phyloP scores from a whole-genome alignment of 2,888 invertebrate genomes.

The Hemithea aestivaria region DNA sequence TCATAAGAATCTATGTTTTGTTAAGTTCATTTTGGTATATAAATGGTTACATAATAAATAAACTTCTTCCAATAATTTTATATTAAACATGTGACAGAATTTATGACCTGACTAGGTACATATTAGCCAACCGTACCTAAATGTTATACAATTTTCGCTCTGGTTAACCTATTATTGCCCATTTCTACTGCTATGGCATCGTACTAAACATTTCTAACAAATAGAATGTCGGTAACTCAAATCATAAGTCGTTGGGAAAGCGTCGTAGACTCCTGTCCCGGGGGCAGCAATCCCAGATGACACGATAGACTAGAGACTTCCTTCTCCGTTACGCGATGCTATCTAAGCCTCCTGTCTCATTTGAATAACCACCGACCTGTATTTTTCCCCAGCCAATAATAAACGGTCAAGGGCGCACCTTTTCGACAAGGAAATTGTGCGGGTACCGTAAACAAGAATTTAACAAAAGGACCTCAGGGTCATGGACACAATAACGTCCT shows the following conservation, averaged over 20 bases:
- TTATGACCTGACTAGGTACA: too few species aligned
- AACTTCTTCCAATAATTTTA: too few species aligned
- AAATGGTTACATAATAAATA: too few species aligned
- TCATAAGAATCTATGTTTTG: too few species aligned
- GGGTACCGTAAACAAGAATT: too few species aligned
- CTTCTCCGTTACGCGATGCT: constrained; percentile 68
- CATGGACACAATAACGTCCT: constrained; percentile 2
- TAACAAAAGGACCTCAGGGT: too few species aligned
- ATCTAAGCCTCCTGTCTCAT: constrained; percentile 61
- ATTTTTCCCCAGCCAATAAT: constrained; percentile 47
- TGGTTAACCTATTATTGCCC: background rate
- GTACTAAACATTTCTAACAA: too few species aligned
- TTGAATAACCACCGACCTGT: constrained; percentile 63
- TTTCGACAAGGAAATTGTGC: constrained; percentile 2
- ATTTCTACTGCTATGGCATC: background rate
- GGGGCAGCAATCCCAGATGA: constrained; percentile 33
- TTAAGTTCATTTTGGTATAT: too few species aligned
- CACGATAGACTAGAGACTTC: constrained; percentile 59
- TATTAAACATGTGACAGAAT: too few species aligned
- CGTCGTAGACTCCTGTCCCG: constrained; percentile 39
- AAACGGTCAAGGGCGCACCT: constrained; percentile 21
- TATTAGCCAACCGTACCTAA: too few species aligned
- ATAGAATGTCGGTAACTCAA: constrained; percentile 5
- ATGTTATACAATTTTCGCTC: background rate
- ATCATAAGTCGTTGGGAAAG: constrained; percentile 26